phyloP scores from a whole-genome alignment of 2,797 vertebrate genomes.

The Clarias fuscus region DNA sequence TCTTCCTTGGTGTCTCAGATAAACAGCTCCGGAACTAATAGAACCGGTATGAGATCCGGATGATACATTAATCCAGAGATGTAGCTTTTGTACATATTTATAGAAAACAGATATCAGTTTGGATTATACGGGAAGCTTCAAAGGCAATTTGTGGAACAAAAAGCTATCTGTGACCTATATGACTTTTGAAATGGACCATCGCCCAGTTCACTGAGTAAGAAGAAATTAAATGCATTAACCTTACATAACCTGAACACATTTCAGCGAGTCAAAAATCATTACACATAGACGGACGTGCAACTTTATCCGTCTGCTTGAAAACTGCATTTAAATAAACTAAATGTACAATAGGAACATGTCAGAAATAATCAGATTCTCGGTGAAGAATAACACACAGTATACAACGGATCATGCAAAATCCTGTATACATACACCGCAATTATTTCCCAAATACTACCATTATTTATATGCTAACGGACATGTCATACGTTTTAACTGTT shows the following conservation, averaged over 20 bases:
- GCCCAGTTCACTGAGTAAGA: background rate
- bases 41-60: conserved; percentile 2
- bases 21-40: background rate
- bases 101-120: background rate
- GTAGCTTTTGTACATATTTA: background rate
- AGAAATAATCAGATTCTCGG: background rate
- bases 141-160: background rate
- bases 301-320: background rate
- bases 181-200: background rate
- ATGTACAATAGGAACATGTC: background rate
- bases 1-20: background rate
- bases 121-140: background rate
- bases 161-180: background rate
- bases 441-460: background rate
- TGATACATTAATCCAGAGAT: conserved; percentile 7
- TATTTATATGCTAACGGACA: background rate
- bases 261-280: background rate
- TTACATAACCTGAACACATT: background rate
- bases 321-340: background rate
- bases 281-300: background rate
- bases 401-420: background rate
- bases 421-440: too few species aligned
- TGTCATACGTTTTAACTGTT: background rate
- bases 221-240: background rate
- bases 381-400: background rate